A percentile compares a stretch with the other conserved stretches of the same genome.
Conservation (phyloP, 2,113 vertebrate species). For the Triplophysa siluroides region DNA sequence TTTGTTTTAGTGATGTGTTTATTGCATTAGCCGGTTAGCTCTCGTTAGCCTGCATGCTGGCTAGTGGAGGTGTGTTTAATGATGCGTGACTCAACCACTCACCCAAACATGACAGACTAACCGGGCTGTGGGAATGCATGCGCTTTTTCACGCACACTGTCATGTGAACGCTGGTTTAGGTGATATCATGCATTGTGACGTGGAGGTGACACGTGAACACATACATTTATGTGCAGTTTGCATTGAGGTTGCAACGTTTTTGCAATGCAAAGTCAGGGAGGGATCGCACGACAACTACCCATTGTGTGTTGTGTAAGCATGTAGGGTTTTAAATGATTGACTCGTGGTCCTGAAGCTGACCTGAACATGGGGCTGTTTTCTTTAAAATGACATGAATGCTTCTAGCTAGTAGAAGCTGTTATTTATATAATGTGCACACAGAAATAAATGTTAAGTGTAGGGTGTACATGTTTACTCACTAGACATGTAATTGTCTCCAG, state of each 20-base stretch:
- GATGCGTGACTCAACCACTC: neutral
- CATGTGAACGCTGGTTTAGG: too few relatives aligned
- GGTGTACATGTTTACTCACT: too few relatives aligned
- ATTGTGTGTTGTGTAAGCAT: neutral
- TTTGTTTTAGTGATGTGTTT: too few relatives aligned
- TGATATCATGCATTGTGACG: neutral
- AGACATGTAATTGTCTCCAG: too few relatives aligned
- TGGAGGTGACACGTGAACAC: neutral
- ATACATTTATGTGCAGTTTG: neutral
- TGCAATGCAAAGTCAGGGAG: neutral
- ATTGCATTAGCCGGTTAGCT: constrained; percentile 25
- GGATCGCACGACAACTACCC: neutral
- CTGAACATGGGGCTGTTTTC: too few relatives aligned
- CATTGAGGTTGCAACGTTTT: neutral
- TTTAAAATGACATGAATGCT: too few relatives aligned
- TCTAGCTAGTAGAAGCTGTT: too few relatives aligned
- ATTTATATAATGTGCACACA: too few relatives aligned
- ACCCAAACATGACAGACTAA: neutral
- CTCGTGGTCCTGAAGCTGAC: too few relatives aligned
- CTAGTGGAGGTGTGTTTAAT: constrained; percentile 6
- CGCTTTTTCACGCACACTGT: neutral
- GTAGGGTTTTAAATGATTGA: neutral
- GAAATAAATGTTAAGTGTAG: too few relatives aligned
- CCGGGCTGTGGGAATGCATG: neutral
- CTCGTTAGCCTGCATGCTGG: neutral